Evolutionary conservation across 2,888 invertebrate species (phyloP).

Genomic region (Oxyteleia sp.): DNA sequence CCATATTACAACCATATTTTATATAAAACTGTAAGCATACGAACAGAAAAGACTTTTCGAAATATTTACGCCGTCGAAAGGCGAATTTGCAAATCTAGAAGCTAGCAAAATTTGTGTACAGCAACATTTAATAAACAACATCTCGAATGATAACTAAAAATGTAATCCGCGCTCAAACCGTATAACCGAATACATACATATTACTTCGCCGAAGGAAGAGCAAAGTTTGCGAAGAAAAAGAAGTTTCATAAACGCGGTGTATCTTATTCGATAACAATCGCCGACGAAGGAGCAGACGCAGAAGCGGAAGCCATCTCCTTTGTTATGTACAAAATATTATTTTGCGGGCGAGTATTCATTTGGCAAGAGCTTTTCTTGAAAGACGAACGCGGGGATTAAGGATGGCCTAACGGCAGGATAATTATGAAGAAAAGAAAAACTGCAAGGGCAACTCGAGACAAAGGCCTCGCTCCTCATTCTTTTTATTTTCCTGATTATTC

Average conservation of each 20-base stretch:
- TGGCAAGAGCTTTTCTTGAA: conserved; percentile 81
- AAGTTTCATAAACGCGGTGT: conserved; percentile 69
- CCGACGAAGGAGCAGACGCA: conserved; percentile 72
- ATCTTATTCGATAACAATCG: conserved; percentile 83
- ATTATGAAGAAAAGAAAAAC: conserved; percentile 85
- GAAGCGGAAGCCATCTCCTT: conserved; percentile 76
- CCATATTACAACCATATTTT: no score
- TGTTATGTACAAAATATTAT: conserved; percentile 86
- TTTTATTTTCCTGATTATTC: conserved; percentile 76
- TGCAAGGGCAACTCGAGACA: conserved; percentile 84
- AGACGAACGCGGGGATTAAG: conserved; percentile 83
- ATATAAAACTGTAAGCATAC: no score
- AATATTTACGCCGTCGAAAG: no score
- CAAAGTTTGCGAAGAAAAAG: conserved; percentile 48
- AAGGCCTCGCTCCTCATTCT: conserved; percentile 78
- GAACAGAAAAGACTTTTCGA: no score
- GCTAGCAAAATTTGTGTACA: no score
- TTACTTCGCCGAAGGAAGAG: conserved; percentile 45
- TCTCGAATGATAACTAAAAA: neutral
- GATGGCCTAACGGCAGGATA: conserved; percentile 83
- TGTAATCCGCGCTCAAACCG: neutral
- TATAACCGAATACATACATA: conserved; percentile 8
- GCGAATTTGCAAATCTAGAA: no score
- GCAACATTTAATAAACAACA: no score
- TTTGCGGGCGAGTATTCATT: conserved; percentile 84